A percentile compares a stretch with the other conserved stretches of the same genome.
These are phyloP conservation scores for Diceros bicornis DNA, from an alignment of 2,797 vertebrate species.

Conservation along the genomic window DNA sequence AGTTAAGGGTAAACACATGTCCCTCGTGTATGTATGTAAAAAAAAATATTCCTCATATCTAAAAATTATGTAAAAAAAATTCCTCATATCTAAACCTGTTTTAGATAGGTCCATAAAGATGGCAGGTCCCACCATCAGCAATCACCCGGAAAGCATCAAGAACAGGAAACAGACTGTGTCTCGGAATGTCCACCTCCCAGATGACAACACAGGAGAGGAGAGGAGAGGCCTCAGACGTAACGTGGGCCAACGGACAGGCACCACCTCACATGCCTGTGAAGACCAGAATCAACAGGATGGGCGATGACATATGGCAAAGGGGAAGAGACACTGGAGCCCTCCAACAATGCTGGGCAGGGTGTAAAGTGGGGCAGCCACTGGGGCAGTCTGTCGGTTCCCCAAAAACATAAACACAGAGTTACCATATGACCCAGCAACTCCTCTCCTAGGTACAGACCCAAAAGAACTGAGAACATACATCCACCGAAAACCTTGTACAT, in stretches of 20 bases:
- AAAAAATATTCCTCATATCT: neutral
- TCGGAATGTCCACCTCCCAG: neutral
- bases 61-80: neutral
- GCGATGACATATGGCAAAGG: neutral
- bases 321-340: neutral
- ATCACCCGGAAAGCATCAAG: neutral
- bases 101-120: neutral
- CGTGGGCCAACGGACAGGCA: neutral
- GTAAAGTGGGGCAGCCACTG: accelerated
- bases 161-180: neutral
- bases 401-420: neutral
- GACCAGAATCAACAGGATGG: neutral
- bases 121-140: neutral
- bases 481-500: no score
- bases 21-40: no score
- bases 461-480: no score
- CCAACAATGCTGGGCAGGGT: neutral
- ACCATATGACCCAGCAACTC: neutral
- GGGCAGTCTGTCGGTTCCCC: accelerated
- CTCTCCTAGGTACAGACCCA: accelerated
- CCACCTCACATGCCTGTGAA: neutral
- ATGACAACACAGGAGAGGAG: no score
- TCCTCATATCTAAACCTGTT: neutral
- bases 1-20: neutral
- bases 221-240: neutral